A percentile compares a stretch with the other conserved stretches of the same genome.
phyloP scores from a whole-genome alignment of 2,797 vertebrate species.

The Allobates femoralis region DNA sequence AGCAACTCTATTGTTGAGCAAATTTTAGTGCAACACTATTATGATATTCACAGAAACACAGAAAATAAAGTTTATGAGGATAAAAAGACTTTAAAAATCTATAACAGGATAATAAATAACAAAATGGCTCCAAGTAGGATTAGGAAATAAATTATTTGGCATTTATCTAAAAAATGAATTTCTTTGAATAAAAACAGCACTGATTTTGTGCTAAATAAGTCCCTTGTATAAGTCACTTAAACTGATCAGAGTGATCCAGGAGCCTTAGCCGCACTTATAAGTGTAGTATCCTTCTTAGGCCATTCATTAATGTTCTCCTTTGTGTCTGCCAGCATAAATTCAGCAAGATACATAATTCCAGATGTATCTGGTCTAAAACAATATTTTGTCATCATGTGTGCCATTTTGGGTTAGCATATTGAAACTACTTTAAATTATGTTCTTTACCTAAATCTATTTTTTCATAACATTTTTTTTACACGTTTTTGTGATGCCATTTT shows the following conservation, averaged over 20 bases:
- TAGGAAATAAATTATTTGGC: conserved; percentile 21
- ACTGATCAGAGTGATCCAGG: neutral
- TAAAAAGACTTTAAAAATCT: conserved; percentile 28
- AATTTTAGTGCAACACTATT: too few relatives aligned
- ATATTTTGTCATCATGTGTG: conserved; percentile 6
- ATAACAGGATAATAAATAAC: conserved; percentile 41
- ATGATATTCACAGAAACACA: neutral
- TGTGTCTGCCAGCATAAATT: conserved; percentile 17
- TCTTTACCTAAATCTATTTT: neutral
- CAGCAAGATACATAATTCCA: conserved; percentile 26
- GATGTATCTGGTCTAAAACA: neutral
- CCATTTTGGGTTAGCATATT: neutral
- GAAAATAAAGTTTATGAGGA: conserved; percentile 1
- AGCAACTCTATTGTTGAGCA: neutral
- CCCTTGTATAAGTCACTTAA: conserved; percentile 1
- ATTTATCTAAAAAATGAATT: conserved; percentile 40
- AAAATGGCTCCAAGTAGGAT: conserved; percentile 14
- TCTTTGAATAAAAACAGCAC: conserved; percentile 29
- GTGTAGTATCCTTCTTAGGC: neutral
- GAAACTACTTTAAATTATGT: neutral
- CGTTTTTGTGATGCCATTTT: neutral
- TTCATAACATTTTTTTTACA: too few relatives aligned
- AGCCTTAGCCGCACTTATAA: conserved; percentile 17
- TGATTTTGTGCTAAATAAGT: conserved; percentile 8
- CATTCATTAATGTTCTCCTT: conserved; percentile 26